These are phyloP conservation scores for Ariopsis seemanni DNA, from an alignment of 2,113 vertebrate genomes.

Conservation along the genomic window DNA sequence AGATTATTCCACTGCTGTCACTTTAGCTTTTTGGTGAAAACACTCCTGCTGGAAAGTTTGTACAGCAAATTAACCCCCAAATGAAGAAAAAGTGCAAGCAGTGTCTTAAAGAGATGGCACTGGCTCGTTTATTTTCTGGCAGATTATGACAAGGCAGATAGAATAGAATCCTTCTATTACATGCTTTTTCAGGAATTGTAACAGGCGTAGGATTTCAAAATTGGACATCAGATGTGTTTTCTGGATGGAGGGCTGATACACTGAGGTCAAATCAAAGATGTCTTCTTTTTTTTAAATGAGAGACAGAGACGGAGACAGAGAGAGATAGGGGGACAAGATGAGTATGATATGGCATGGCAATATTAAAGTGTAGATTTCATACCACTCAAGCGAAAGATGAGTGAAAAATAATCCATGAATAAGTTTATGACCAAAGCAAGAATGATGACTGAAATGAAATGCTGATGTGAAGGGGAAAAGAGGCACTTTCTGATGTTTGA, in stretches of 20 bases:
- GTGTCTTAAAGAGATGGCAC: conserved; percentile 24
- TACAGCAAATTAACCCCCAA: conserved; percentile 12
- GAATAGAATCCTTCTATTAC: conserved; percentile 51
- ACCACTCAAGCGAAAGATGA: conserved; percentile 16
- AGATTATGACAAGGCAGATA: conserved; percentile 40
- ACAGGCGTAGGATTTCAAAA: conserved; percentile 38
- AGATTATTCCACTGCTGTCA: neutral
- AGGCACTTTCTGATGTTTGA: conserved; percentile 21
- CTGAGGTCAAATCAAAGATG: neutral
- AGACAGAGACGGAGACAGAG: conserved; percentile 5
- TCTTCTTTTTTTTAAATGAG: conserved; percentile 16
- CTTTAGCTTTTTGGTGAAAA: neutral
- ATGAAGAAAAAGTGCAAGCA: conserved; percentile 7
- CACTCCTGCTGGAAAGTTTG: neutral
- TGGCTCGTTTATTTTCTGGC: conserved; percentile 9
- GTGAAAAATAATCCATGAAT: neutral
- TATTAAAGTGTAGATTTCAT: conserved; percentile 36
- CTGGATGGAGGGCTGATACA: neutral
- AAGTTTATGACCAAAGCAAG: neutral
- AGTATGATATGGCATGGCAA: neutral
- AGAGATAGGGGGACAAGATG: neutral
- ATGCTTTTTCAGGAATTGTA: conserved; percentile 36
- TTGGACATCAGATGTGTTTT: conserved; percentile 26
- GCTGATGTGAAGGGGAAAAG: neutral
- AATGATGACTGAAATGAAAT: neutral